Base-by-base conservation (phyloP, 2,888 invertebrate genomes). In the Lasius fuliginosus region DNA sequence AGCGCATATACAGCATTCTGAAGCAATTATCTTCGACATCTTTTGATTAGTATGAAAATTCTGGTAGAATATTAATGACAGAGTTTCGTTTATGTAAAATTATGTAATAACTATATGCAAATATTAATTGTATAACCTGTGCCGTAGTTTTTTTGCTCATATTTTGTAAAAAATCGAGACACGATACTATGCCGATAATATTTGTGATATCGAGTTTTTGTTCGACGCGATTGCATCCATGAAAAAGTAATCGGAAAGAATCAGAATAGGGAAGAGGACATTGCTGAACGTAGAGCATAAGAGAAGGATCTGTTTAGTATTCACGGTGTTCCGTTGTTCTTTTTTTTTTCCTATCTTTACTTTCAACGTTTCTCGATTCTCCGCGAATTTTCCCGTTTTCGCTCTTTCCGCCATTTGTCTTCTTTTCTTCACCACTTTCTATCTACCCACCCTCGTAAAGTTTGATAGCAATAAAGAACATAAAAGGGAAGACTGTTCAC, bases 381-480 rank as follows among this genome's bases (percentile, higher is more conserved):
- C 12, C 65, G 53, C 42, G 4, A 60, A 18, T 5, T 27, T 49
- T 67, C 18, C 5, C 36, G 53, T 53, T 53, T 42, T 53, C 23
- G 40, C 36, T 3, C 23, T 36, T 65, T 75, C 12, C 23, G 33
- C 53, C 53, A 27, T 76, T 36, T 76, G 27, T 36, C 8, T 36
- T 53, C 67, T 53, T 27, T 53, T 40, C 49, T 36, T 67, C 27
- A 64, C 42, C 75, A 76, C 49, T 65, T 76, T 27, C 49, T 33
- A 36, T 33, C 36, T 9, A 49, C 3, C 36, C 5, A 49, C 1
- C 53, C 65, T 76, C 75, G 49, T 76, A 76, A 76, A 76, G 65
- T 65, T 76, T 76, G 27, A 53, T 53, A 8, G 40, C 49, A 40
- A 76, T 67, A 76, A 76, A 67, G 40, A 67, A 36, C 36, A 27